Base-by-base conservation (phyloP, 2,797 vertebrate species). In the Pseudochaenichthys georgianus region DNA sequence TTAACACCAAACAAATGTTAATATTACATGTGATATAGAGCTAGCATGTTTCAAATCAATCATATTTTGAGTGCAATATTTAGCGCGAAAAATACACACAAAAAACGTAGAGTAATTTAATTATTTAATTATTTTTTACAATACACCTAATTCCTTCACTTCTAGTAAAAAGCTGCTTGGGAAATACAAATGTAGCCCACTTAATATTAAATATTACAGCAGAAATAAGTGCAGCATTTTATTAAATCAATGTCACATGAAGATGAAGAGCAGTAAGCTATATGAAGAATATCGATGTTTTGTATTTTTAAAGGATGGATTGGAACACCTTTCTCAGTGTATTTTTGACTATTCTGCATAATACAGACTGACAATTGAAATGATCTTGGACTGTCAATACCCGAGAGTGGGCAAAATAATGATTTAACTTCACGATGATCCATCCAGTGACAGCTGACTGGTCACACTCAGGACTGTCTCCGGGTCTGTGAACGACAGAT, bases 401-500 rank as follows among this genome's bases (percentile, higher is more conserved):
- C 10, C 6, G 46, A 6, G 28, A 54, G 34, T 57, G 34, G 10
- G 17, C 21, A 53, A 21, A 21, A 5, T 28, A 71, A 12, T 6
- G 2, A 16, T 15, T 50, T 54, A 0, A 45, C 10, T 50, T 60
- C 19, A 23, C 21, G 23, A 47, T 7, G 13, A 13, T 43, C 47
- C 23, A 28, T 78, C 60, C 17, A 6, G 4, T 41, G 91, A 87
- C 19, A 96, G 87, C 38, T 78, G 66, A 62, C 80, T 71, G 16
- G 85, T 90, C 63, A 85, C 68, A 0, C 73, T 89, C 50, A 57
- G 64, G 12, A 97, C 55, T 0, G 57, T 85, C 41, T 95, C 83
- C 0, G 92, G 85, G 0, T 94, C 94, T 53, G 84, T 83, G 5
- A 91, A 87, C 1, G 92, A 82, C 62, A 97, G 83, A 70, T 96